Percentiles rank a stretch among this genome's conserved stretches.
Evolutionary conservation across 2,888 invertebrate genomes (phyloP).

Genomic region (Ectropis crepuscularia): DNA sequence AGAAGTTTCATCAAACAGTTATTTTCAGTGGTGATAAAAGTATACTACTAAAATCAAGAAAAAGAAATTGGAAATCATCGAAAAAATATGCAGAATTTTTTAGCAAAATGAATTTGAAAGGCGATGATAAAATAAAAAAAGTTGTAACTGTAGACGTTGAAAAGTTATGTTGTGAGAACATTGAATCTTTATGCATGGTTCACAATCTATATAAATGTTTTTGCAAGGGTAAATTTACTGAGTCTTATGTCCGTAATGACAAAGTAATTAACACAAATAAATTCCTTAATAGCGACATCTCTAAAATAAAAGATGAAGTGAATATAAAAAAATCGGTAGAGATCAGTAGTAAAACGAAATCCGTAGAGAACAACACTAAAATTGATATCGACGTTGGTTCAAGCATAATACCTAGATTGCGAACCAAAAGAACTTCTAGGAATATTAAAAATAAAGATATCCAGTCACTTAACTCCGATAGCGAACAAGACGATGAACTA

Average conservation of each 20-base stretch:
- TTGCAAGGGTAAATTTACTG: slow-evolving; percentile 80
- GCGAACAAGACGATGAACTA: slow-evolving; percentile 26
- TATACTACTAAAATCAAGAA: slow-evolving; percentile 85
- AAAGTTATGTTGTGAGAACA: slow-evolving; percentile 67
- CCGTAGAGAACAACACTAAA: not conserved
- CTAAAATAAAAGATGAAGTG: slow-evolving; percentile 6
- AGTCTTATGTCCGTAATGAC: slow-evolving; percentile 23
- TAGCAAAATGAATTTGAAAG: slow-evolving; percentile 59
- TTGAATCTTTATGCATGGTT: slow-evolving; percentile 87
- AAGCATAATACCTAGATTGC: slow-evolving; percentile 18
- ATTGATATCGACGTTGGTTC: slow-evolving; percentile 2
- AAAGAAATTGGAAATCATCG: slow-evolving; percentile 85
- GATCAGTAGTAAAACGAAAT: not conserved
- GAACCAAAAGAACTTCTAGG: slow-evolving; percentile 5
- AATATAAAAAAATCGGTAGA: not conserved
- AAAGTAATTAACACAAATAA: slow-evolving; percentile 2
- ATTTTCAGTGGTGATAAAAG: slow-evolving; percentile 87
- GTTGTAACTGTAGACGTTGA: slow-evolving; percentile 52
- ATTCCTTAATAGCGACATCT: slow-evolving; percentile 8
- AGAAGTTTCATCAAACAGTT: slow-evolving; percentile 89
- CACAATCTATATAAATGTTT: slow-evolving; percentile 88
- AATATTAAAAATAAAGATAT: slow-evolving; percentile 2
- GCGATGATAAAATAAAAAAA: slow-evolving; percentile 47
- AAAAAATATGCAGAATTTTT: slow-evolving; percentile 86
- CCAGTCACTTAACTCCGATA: not conserved